phyloP scores from a whole-genome alignment of 2,113 vertebrate genomes.

The Protobothrops flavoviridis region DNA sequence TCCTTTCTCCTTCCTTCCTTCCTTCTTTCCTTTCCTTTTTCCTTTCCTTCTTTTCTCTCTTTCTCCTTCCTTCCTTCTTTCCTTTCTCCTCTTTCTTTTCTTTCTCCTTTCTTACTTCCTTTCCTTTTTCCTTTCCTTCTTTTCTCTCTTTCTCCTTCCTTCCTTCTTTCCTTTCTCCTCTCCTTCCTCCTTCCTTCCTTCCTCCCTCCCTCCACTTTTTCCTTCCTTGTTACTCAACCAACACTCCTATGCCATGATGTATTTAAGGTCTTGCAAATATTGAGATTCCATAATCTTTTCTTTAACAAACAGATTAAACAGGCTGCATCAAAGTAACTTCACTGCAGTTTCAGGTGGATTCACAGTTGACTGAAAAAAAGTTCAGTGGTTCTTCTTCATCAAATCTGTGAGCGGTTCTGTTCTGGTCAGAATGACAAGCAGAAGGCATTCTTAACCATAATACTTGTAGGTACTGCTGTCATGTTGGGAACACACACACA shows the following conservation, averaged over 20 bases:
- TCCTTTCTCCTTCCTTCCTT: too few species aligned
- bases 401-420: neutral
- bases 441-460: neutral
- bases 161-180: too few species aligned
- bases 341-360: neutral
- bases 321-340: neutral
- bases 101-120: too few species aligned
- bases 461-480: neutral
- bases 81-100: too few species aligned
- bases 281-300: neutral
- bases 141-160: too few species aligned
- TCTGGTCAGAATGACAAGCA: neutral
- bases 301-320: neutral
- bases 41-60: too few species aligned
- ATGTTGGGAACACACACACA: too few species aligned
- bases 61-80: too few species aligned
- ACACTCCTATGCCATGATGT: neutral
- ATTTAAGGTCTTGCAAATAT: neutral
- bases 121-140: too few species aligned
- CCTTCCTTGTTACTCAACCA: neutral
- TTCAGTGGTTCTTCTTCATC: neutral
- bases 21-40: too few species aligned
- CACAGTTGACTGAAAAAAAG: neutral
- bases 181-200: too few species aligned
- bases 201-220: too few species aligned